Percentiles rank a stretch among this genome's conserved stretches.
Evolutionary conservation across 2,797 vertebrate genomes (phyloP).

Genomic region (Glossophaga mutica): DNA sequence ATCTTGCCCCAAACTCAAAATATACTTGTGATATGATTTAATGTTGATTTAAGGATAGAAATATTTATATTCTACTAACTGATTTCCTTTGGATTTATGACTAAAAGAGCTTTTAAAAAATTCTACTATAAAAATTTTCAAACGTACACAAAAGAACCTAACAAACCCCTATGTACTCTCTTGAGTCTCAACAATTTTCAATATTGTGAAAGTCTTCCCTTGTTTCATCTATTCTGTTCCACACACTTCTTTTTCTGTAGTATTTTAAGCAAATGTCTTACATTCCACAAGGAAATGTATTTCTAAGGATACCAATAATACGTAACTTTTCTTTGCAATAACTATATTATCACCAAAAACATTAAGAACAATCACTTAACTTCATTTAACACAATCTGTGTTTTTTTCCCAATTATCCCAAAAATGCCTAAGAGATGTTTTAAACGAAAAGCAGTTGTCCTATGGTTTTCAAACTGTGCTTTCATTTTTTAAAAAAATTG

Average conservation of each 20-base stretch:
- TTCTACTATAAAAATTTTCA: neutral
- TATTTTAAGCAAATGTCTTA: neutral
- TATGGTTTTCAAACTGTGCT: neutral
- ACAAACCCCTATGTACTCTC: neutral
- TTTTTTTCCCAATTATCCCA: neutral
- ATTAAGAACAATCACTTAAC: neutral
- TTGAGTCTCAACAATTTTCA: neutral
- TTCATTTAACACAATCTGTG: neutral
- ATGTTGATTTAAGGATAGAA: neutral
- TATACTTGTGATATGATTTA: neutral
- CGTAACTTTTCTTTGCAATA: neutral
- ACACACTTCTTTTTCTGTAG: neutral
- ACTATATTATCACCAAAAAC: neutral
- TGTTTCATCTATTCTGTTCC: neutral
- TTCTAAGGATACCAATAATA: neutral
- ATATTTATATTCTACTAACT: neutral
- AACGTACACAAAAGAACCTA: neutral
- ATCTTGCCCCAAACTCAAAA: neutral
- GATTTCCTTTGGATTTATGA: neutral
- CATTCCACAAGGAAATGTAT: neutral
- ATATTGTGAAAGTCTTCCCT: neutral
- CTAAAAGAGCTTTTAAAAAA: neutral
- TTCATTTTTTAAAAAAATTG: neutral
- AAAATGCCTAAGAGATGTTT: conserved; percentile 6
- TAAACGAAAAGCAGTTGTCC: neutral